A percentile compares a stretch with the other conserved stretches of the same genome.
Evolutionary conservation across 2,797 vertebrate genomes (phyloP).

Genomic region (Parauchenoglanis punctatus): DNA sequence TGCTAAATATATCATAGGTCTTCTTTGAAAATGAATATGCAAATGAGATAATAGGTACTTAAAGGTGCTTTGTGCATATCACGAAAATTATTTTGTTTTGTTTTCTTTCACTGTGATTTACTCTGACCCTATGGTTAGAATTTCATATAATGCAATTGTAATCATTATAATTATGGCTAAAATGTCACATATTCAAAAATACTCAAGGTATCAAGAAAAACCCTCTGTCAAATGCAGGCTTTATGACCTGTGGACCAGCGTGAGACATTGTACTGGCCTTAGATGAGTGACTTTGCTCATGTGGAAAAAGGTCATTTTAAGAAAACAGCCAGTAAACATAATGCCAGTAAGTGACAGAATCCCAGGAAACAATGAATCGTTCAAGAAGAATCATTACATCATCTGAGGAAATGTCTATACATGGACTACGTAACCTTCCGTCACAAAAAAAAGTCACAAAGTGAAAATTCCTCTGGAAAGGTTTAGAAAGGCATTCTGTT

Average conservation of each 20-base stretch:
- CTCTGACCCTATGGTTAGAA: neutral
- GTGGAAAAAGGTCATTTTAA: slow-evolving; percentile 10
- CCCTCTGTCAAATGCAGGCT: neutral
- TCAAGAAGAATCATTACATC: neutral
- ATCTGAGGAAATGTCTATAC: slow-evolving; percentile 12
- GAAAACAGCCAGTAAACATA: neutral
- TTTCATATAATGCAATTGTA: neutral
- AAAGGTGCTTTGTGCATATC: neutral
- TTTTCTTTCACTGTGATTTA: neutral
- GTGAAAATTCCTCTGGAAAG: neutral
- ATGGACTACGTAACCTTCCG: neutral
- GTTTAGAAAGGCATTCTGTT: neutral
- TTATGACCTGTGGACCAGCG: no score
- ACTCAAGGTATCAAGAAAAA: neutral
- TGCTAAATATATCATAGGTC: neutral
- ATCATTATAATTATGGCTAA: neutral
- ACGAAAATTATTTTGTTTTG: neutral
- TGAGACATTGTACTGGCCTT: neutral
- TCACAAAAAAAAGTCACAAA: neutral
- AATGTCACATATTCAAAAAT: neutral
- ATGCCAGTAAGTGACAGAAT: neutral
- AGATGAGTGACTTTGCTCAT: neutral
- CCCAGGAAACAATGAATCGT: slow-evolving; percentile 17
- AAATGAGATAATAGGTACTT: neutral
- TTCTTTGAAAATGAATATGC: neutral